Evolutionary conservation across 2,797 vertebrate species (phyloP).

Genomic region (Columba guinea): DNA sequence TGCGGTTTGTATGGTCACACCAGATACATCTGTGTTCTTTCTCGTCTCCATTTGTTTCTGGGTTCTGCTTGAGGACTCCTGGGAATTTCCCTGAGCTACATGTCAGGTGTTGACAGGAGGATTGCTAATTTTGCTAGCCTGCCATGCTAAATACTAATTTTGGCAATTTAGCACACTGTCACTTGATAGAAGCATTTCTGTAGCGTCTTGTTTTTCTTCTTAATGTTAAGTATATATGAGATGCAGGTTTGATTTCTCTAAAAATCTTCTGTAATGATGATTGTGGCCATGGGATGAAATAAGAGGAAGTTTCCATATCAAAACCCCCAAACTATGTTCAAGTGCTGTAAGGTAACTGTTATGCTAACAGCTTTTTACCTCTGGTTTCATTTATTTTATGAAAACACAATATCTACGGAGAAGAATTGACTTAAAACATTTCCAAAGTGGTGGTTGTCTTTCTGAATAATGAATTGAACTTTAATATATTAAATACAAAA

Average conservation of each 20-base stretch:
- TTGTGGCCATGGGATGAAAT: not conserved
- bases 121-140: not conserved
- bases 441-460: not conserved
- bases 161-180: not conserved
- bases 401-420: not conserved
- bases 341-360: not conserved
- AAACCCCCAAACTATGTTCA: not conserved
- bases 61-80: not conserved
- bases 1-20: not conserved
- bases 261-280: not conserved
- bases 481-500: slow-evolving; percentile 67
- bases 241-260: not conserved
- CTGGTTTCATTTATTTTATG: not conserved
- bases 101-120: not conserved
- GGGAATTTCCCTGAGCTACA: not conserved
- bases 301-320: not conserved
- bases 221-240: not conserved
- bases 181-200: not conserved
- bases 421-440: not conserved
- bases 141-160: not conserved
- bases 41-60: not conserved
- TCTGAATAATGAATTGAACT: slow-evolving; percentile 37
- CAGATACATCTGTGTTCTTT: not conserved
- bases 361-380: not conserved
- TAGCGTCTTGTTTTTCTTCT: not conserved